Conservation (phyloP, 2,888 invertebrate genomes). For the Periphyllus acericola region DNA sequence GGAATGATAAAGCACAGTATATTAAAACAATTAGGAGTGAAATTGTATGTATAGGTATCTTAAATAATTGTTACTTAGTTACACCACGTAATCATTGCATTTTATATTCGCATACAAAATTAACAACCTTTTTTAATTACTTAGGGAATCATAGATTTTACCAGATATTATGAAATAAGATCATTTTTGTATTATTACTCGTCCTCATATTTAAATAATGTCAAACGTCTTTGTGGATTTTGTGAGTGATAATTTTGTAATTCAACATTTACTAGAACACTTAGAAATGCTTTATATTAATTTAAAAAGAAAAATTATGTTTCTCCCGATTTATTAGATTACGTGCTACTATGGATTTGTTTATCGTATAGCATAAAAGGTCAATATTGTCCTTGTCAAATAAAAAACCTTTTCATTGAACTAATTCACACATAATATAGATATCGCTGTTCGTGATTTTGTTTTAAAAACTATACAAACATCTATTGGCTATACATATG, state of each 20-base stretch:
- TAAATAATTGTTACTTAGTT: too few species aligned
- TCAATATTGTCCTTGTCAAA: not conserved
- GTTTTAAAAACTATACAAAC: slow-evolving; percentile 21
- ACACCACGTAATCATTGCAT: too few species aligned
- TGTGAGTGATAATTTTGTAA: too few species aligned
- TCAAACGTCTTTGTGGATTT: too few species aligned
- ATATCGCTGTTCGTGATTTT: slow-evolving; percentile 8
- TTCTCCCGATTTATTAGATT: not conserved
- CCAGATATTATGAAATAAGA: not conserved
- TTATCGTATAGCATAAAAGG: not conserved
- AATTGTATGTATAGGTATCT: too few species aligned
- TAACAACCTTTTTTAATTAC: not conserved
- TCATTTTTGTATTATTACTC: too few species aligned
- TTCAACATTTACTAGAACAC: too few species aligned
- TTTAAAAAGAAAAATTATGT: not conserved
- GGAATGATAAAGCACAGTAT: too few species aligned
- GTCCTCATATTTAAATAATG: too few species aligned
- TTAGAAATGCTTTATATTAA: too few species aligned
- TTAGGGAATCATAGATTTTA: not conserved
- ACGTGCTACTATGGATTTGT: not conserved
- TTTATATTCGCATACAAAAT: too few species aligned
- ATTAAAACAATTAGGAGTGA: too few species aligned
- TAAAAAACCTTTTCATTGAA: slow-evolving; percentile 15
- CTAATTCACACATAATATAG: not conserved
- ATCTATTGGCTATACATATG: not conserved